phyloP scores from a whole-genome alignment of 2,888 invertebrate genomes.

The Amphimallon solstitiale region DNA sequence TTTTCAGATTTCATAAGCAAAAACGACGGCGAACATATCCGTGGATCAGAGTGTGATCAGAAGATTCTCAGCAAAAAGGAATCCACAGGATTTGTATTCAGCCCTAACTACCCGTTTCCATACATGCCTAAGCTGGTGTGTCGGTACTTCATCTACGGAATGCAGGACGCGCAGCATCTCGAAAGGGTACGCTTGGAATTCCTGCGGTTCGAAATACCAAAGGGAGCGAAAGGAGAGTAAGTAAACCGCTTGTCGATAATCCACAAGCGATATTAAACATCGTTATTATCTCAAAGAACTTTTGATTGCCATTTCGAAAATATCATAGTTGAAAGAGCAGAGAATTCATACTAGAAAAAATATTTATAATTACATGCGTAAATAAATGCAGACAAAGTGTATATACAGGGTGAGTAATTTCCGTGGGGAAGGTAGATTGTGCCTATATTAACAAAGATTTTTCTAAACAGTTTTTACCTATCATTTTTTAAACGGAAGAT shows the following conservation, averaged over 20 bases:
- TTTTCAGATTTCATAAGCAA: conserved; percentile 88
- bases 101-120: conserved; percentile 95
- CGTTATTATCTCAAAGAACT: no score
- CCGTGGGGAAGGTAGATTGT: no score
- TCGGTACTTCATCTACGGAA: conserved; percentile 97
- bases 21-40: conserved; percentile 93
- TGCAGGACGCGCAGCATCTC: conserved; percentile 96
- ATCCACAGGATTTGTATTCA: conserved; percentile 91
- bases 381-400: no score
- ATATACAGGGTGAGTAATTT: no score
- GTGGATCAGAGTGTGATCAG: conserved; percentile 98
- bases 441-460: no score
- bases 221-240: conserved; percentile 85
- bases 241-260: conserved; percentile 57
- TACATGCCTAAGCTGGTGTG: conserved; percentile 97
- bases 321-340: no score
- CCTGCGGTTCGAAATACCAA: conserved; percentile 89
- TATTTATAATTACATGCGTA: no score
- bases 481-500: no score
- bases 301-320: no score
- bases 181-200: conserved; percentile 93
- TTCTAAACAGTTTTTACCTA: no score
- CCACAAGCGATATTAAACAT: background rate
- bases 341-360: no score
- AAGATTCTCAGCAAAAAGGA: conserved; percentile 94